Conservation (phyloP, 2,888 invertebrate genomes). For the Dysmachus trigonus region DNA sequence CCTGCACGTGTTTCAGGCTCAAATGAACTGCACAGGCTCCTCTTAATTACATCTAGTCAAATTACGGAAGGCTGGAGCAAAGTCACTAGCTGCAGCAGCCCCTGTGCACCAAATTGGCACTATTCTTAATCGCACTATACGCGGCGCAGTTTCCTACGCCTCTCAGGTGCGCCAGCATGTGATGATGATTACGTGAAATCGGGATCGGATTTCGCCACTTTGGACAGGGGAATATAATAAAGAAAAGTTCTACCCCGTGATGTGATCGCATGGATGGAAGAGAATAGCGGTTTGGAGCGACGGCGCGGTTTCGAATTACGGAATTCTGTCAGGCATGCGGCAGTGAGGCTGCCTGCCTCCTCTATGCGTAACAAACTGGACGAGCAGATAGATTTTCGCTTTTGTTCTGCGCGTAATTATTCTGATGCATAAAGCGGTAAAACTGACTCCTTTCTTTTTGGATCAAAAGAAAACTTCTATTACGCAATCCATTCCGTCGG, state of each 20-base stretch:
- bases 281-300: slow-evolving; percentile 31
- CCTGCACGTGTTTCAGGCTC: neutral
- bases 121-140: neutral
- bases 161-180: neutral
- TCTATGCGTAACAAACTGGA: neutral
- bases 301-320: slow-evolving; percentile 26
- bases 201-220: slow-evolving; percentile 24
- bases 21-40: slow-evolving; percentile 26
- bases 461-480: neutral
- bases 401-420: slow-evolving; percentile 23
- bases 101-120: neutral
- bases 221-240: neutral
- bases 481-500: neutral
- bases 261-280: neutral
- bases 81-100: neutral
- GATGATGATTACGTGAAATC: slow-evolving; percentile 31
- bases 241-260: neutral
- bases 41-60: slow-evolving; percentile 46
- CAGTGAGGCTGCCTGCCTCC: slow-evolving; percentile 9
- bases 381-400: slow-evolving; percentile 27
- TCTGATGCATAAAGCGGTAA: neutral
- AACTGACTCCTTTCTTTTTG: neutral
- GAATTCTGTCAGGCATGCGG: slow-evolving; percentile 34
- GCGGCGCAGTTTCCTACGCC: neutral
- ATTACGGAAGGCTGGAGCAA: slow-evolving; percentile 35